These are phyloP conservation scores for Tragelaphus strepsiceros DNA, from an alignment of 2,113 vertebrate species.

Conservation along the genomic window DNA sequence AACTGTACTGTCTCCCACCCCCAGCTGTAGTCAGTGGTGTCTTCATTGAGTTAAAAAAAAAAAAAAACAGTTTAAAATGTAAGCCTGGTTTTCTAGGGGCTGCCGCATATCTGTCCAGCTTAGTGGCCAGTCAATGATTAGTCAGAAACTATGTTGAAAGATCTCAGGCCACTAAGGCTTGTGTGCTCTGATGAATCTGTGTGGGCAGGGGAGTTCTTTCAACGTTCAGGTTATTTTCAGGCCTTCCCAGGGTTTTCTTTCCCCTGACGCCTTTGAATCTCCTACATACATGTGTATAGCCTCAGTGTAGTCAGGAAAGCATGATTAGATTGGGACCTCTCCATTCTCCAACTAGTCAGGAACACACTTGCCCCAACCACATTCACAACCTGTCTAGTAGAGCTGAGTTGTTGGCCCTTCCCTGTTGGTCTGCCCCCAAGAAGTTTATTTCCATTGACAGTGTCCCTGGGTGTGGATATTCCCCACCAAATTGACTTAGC, in stretches of 20 bases:
- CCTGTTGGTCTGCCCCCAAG: background rate
- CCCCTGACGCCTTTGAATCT: background rate
- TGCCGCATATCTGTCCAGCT: background rate
- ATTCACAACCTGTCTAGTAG: background rate
- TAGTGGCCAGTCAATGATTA: background rate
- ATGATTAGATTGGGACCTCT: background rate
- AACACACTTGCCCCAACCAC: background rate
- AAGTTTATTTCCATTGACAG: background rate
- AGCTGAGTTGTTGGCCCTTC: background rate
- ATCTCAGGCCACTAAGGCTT: background rate
- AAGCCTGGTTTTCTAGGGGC: background rate
- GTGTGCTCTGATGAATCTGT: background rate
- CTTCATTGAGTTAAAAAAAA: background rate
- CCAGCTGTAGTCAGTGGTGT: background rate
- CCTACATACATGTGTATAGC: background rate
- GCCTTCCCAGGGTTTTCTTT: background rate
- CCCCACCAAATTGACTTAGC: background rate
- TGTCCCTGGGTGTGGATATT: background rate
- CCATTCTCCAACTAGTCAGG: background rate
- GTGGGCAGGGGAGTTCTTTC: background rate
- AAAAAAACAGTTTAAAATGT: background rate
- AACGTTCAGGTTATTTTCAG: background rate
- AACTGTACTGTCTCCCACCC: background rate
- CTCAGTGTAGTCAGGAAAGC: background rate
- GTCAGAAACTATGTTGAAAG: background rate